Base-by-base conservation (phyloP, 2,797 vertebrate genomes). In the Protosalanx chinensis region DNA sequence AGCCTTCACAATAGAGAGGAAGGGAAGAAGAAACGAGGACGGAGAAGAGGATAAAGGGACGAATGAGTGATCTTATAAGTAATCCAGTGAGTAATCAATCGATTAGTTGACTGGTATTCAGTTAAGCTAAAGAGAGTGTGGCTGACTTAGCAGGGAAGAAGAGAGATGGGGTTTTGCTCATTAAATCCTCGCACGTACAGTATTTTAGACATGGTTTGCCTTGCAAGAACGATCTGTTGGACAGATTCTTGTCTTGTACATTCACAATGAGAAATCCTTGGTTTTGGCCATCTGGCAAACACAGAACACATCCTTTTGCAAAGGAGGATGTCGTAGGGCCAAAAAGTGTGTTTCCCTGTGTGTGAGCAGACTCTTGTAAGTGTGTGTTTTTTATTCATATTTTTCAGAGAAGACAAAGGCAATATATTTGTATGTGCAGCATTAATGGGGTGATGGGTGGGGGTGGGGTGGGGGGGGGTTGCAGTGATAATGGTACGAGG, bases 201-300 rank as follows among this genome's bases (percentile, higher is more conserved):
- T 46, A 56, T 62, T 57, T 74, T 62, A 70, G 59, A 79, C 27
- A n/a, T 30, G 53, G 59, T 32, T 68, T 63, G 59, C 58, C 37
- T 60, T 75, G 33, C 7, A 8, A 12, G 12, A 8, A 37, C 68
- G 66, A 76, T 73, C 73, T 72, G 71, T 61, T 15, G 49, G 20
- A 72, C 67, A 33, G 51, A 64, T 78, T 69, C 68, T 79, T 72
- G 56, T 71, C 32, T 59, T 70, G 64, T 63, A 73, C 76, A 53
- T 63, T 69, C 57, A 72, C 63, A 61, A 77, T 73, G 69, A 68
- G 6, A 13, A 74, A 59, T 74, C 29, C 68, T 58, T 63, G 6
- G 51, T 67, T 67, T 76, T 68, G 67, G 76, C 77, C 79, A 84
- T 80, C 82, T 80, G 82, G 4, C 12, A 13, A 13, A 37, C 67